A percentile compares a stretch with the other conserved stretches of the same genome.
Conservation (phyloP, 2,113 vertebrate genomes). For the Xiphophorus maculatus region DNA sequence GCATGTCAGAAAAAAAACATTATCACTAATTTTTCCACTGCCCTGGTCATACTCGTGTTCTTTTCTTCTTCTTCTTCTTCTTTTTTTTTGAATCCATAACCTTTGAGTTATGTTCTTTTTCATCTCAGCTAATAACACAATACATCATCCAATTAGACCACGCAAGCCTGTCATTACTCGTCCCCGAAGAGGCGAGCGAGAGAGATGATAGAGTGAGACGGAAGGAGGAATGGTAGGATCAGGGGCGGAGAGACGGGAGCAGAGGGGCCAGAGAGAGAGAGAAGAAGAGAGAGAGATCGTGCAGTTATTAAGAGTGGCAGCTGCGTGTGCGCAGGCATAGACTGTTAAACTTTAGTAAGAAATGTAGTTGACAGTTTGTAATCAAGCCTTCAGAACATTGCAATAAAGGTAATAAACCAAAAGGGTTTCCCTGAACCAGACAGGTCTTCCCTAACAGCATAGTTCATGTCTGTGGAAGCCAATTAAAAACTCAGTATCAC, state of each 20-base stretch:
- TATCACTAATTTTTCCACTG: constrained; percentile 38
- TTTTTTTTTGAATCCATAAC: constrained; percentile 33
- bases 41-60: constrained; percentile 11
- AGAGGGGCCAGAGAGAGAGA: constrained; percentile 29
- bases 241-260: constrained; percentile 40
- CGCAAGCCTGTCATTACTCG: constrained; percentile 59
- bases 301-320: constrained; percentile 56
- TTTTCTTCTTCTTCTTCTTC: constrained; percentile 1
- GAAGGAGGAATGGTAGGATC: constrained; percentile 40
- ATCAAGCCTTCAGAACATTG: constrained; percentile 44
- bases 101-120: constrained; percentile 69
- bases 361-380: constrained; percentile 61
- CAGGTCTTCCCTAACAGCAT: neutral
- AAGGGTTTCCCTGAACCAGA: constrained; percentile 52
- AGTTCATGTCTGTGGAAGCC: no score
- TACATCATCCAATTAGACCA: constrained; percentile 71
- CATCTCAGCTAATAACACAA: constrained; percentile 66
- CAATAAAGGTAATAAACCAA: constrained; percentile 43
- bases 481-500: no score
- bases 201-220: constrained; percentile 34
- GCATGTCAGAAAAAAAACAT: constrained; percentile 33
- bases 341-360: constrained; percentile 33
- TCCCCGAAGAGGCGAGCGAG: constrained; percentile 46
- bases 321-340: constrained; percentile 39
- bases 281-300: constrained; percentile 7